Evolutionary conservation across 2,888 invertebrate species (phyloP).

Genomic region (Ctena decussata): DNA sequence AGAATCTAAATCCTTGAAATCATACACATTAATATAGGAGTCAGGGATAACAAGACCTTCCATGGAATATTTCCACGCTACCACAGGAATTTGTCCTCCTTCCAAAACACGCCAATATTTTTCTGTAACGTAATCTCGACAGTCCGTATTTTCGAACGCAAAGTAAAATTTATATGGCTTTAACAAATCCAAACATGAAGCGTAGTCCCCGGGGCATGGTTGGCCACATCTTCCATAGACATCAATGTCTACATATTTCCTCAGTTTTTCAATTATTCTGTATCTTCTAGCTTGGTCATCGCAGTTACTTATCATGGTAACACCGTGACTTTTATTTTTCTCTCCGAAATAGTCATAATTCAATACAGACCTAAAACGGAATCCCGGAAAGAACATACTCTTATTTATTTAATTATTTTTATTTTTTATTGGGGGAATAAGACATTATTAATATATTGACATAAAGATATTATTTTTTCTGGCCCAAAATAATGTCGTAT

Average conservation of each 20-base stretch:
- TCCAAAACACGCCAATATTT: slow-evolving; percentile 45
- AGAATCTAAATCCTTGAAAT: slow-evolving; percentile 32
- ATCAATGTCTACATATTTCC: slow-evolving; percentile 25
- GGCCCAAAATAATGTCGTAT: too few relatives aligned
- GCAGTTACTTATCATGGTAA: slow-evolving; percentile 50
- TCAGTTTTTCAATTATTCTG: slow-evolving; percentile 29
- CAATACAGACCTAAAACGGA: not conserved
- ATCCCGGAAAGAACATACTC: too few relatives aligned
- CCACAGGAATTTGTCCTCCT: slow-evolving; percentile 33
- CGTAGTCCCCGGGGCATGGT: slow-evolving; percentile 6
- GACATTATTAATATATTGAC: too few relatives aligned
- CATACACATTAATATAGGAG: slow-evolving; percentile 44
- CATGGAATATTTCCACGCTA: slow-evolving; percentile 39
- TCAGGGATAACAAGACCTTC: slow-evolving; percentile 30
- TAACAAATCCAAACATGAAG: slow-evolving; percentile 20
- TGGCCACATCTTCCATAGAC: slow-evolving; percentile 38
- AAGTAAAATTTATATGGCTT: slow-evolving; percentile 35
- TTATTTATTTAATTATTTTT: too few relatives aligned
- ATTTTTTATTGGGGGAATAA: not conserved
- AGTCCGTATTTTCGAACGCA: slow-evolving; percentile 46
- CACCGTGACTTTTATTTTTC: not conserved
- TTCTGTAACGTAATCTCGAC: slow-evolving; percentile 43
- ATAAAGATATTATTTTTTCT: too few relatives aligned
- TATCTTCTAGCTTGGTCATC: slow-evolving; percentile 43
- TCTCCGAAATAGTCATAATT: slow-evolving; percentile 8